Evolutionary conservation across 2,888 invertebrate genomes (phyloP).

Genomic region (Andrena praecox): DNA sequence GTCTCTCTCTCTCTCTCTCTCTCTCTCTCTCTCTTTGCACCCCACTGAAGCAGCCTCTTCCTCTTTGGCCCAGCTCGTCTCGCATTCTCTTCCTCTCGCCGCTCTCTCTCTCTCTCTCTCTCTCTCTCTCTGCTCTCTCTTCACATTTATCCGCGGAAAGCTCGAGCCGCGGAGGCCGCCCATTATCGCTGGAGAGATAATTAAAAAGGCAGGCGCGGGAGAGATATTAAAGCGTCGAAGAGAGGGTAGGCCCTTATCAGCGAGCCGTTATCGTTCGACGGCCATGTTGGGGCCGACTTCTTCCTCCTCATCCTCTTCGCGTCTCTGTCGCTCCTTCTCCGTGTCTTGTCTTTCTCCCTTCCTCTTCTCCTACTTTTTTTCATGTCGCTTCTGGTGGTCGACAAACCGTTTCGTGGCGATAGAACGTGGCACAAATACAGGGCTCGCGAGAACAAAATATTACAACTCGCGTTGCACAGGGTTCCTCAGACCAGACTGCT

Average conservation of each 20-base stretch:
- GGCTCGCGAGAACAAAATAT: no score
- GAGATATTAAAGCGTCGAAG: constrained; percentile 75
- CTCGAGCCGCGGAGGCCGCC: constrained; percentile 74
- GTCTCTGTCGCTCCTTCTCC: constrained; percentile 19
- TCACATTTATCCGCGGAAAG: constrained; percentile 77
- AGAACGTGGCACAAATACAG: not conserved
- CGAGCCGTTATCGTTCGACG: constrained; percentile 79
- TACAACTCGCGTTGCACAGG: no score
- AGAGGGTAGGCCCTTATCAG: constrained; percentile 79
- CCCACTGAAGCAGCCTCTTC: not conserved
- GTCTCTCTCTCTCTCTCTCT: not conserved
- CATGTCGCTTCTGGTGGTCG: not conserved
- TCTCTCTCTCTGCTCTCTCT: constrained; percentile 52
- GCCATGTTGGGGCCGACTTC: constrained; percentile 70
- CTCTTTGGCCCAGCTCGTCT: constrained; percentile 1
- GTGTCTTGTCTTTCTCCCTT: constrained; percentile 11
- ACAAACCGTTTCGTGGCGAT: not conserved
- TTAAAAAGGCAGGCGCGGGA: constrained; percentile 80
- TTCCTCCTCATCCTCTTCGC: constrained; percentile 31
- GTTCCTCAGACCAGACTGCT: no score
- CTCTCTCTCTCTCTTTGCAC: not conserved
- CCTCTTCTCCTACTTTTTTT: not conserved
- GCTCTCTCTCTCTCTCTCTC: constrained; percentile 10
- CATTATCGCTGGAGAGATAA: constrained; percentile 81
- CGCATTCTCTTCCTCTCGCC: constrained; percentile 28